phyloP scores from a whole-genome alignment of 1,140 invertebrate species.

The Magallana angulata region DNA sequence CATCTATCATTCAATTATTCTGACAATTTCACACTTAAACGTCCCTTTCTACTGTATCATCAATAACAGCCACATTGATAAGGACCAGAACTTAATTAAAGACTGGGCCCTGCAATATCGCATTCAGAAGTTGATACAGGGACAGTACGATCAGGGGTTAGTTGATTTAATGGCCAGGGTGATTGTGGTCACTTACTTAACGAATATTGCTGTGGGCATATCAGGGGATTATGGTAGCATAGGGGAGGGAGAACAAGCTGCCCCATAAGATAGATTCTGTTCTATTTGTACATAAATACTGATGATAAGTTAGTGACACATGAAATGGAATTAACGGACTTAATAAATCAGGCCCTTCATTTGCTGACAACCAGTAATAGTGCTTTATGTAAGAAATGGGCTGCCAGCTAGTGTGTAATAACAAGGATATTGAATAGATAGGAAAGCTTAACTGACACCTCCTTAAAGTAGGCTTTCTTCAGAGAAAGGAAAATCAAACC shows the following conservation, averaged over 20 bases:
- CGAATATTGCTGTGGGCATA: not conserved
- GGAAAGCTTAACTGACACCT: too few species aligned
- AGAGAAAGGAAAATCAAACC: too few species aligned
- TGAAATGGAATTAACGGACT: too few species aligned
- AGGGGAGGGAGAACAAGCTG: not conserved
- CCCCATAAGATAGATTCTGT: not conserved
- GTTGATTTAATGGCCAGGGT: not conserved
- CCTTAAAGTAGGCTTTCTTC: too few species aligned
- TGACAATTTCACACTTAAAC: not conserved
- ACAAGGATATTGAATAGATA: too few species aligned
- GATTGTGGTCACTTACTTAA: not conserved
- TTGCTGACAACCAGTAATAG: too few species aligned
- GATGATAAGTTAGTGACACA: too few species aligned
- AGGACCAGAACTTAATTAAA: conserved; percentile 14
- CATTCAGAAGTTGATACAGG: not conserved
- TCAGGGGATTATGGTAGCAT: not conserved
- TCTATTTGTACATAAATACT: not conserved
- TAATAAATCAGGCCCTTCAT: too few species aligned
- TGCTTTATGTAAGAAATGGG: too few species aligned
- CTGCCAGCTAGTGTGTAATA: too few species aligned
- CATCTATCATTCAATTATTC: conserved; percentile 15
- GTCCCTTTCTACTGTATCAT: conserved; percentile 5
- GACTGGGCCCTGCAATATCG: not conserved
- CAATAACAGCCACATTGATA: conserved; percentile 5
- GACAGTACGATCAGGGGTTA: not conserved